phyloP scores from a whole-genome alignment of 2,113 vertebrate species.

The Trochalopteron elliotii region DNA sequence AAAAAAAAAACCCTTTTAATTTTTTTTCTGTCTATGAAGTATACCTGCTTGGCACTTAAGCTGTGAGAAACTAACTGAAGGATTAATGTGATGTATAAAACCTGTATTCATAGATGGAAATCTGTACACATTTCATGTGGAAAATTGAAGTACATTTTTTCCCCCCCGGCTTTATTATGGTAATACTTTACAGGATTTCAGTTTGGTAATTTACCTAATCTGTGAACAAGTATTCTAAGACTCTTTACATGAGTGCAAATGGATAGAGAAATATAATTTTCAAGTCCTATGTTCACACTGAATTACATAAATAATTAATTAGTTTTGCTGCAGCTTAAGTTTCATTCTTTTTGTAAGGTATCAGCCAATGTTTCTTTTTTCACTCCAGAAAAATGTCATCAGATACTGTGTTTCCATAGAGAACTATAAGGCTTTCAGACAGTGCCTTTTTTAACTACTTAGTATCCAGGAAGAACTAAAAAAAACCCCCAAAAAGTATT shows the following conservation, averaged over 20 bases:
- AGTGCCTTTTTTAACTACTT: background rate
- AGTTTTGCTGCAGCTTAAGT: constrained; percentile 8
- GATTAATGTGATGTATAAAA: background rate
- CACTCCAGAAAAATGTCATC: background rate
- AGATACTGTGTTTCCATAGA: constrained; percentile 18
- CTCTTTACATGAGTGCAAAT: constrained; percentile 25
- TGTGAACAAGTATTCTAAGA: background rate
- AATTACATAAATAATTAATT: constrained; percentile 47
- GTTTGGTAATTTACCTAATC: background rate
- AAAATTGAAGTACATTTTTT: background rate
- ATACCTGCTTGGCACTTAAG: background rate
- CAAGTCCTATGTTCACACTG: constrained; percentile 8
- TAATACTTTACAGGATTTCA: background rate
- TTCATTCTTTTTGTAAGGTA: constrained; percentile 41
- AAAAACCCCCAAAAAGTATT: background rate
- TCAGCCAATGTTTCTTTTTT: constrained; percentile 1
- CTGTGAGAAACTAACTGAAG: background rate
- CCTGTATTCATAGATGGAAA: background rate
- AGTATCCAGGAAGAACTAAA: background rate
- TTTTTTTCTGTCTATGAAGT: background rate
- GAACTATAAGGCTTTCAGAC: background rate
- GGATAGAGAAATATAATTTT: constrained; percentile 22
- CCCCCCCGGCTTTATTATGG: background rate
- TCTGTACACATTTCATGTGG: background rate
- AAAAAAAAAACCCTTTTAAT: background rate